Evolutionary conservation across 2,888 invertebrate genomes (phyloP).

Genomic region (Aricia artaxerxes): DNA sequence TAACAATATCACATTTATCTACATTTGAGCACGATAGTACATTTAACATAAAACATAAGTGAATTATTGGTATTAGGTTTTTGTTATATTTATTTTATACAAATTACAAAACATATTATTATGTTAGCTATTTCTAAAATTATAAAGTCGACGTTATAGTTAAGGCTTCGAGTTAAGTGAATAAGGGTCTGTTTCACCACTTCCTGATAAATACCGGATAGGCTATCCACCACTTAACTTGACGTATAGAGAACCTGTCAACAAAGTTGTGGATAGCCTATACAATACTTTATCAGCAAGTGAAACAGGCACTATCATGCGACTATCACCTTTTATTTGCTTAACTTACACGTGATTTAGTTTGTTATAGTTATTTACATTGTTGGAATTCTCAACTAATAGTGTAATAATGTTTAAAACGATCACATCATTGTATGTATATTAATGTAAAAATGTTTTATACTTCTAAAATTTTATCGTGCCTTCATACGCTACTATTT

Average conservation of each 20-base stretch:
- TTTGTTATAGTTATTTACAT: background rate
- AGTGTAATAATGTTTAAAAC: background rate
- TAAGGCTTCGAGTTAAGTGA: no score
- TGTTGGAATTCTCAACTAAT: background rate
- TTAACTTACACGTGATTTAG: background rate
- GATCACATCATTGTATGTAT: background rate
- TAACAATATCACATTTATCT: no score
- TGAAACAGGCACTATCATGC: no score
- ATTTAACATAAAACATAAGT: background rate
- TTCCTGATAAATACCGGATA: background rate
- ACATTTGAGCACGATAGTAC: background rate
- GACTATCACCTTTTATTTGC: background rate
- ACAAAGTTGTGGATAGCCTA: no score
- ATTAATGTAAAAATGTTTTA: background rate
- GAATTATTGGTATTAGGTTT: background rate
- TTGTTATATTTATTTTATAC: background rate
- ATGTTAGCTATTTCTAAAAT: background rate
- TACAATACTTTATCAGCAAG: no score
- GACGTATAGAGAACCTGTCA: no score
- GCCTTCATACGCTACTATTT: conserved; percentile 31
- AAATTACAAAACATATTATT: background rate
- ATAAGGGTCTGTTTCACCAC: no score
- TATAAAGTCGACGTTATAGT: background rate
- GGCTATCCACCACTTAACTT: no score
- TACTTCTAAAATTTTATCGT: conserved; percentile 28